phyloP scores from a whole-genome alignment of 2,888 invertebrate species.

The Microplitis deprimator region DNA sequence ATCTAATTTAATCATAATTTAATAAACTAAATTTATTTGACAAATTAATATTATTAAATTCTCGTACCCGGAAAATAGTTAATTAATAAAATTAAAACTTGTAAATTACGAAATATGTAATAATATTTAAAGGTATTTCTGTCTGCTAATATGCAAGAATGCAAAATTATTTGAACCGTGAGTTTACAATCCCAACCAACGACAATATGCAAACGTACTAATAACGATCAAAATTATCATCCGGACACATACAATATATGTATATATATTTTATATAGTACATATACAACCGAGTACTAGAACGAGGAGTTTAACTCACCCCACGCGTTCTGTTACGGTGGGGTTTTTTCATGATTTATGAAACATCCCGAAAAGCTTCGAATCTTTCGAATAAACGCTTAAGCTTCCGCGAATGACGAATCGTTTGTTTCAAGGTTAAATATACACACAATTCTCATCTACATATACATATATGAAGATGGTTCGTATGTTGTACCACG shows the following conservation, averaged over 20 bases:
- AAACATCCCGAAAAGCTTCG: constrained; percentile 10
- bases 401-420: constrained; percentile 19
- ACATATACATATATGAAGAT: background rate
- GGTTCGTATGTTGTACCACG: background rate
- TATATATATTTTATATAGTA: background rate
- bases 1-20: no score
- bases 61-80: no score
- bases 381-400: constrained; percentile 1
- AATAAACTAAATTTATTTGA: no score
- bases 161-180: background rate
- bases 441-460: background rate
- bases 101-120: no score
- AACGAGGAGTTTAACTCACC: background rate
- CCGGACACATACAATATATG: background rate
- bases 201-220: background rate
- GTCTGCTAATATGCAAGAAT: background rate
- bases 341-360: constrained; percentile 17
- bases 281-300: background rate
- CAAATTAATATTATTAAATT: no score
- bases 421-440: constrained; percentile 41
- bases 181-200: background rate
- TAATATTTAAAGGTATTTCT: no score
- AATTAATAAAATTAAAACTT: no score
- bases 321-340: background rate
- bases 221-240: constrained; percentile 2